A percentile compares a stretch with the other conserved stretches of the same genome.
These are phyloP conservation scores for Coturnix japonica DNA, from an alignment of 2,113 vertebrate genomes.

Conservation along the genomic window DNA sequence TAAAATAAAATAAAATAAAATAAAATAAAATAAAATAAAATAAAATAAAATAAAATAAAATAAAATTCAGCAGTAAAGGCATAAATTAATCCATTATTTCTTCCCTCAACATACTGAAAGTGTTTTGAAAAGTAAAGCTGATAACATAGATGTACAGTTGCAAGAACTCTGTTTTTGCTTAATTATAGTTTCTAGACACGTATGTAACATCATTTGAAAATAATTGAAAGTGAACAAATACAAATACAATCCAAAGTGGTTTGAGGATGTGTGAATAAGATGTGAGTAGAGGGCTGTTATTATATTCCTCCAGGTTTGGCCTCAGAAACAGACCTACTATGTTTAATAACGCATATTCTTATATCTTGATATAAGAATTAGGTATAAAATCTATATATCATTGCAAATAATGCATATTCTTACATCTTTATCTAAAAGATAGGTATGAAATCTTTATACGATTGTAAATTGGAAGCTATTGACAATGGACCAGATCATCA, in stretches of 20 bases:
- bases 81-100: neutral
- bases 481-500: neutral
- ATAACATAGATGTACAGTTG: neutral
- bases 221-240: slow-evolving; percentile 9
- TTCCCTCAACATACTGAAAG: neutral
- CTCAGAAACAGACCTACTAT: neutral
- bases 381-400: neutral
- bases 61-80: too few species aligned
- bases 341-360: neutral
- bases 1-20: too few species aligned
- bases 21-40: too few species aligned
- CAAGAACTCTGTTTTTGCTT: neutral
- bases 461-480: neutral
- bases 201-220: neutral
- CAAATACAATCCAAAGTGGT: neutral
- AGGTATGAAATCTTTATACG: neutral
- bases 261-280: neutral
- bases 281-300: neutral
- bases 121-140: neutral
- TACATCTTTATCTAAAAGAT: neutral
- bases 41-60: too few species aligned
- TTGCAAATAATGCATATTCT: neutral
- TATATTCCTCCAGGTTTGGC: neutral
- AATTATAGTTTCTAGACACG: neutral
- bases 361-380: neutral